A percentile compares a stretch with the other conserved stretches of the same genome.
Evolutionary conservation across 2,113 vertebrate genomes (phyloP).

Genomic region (Furnarius figulus): DNA sequence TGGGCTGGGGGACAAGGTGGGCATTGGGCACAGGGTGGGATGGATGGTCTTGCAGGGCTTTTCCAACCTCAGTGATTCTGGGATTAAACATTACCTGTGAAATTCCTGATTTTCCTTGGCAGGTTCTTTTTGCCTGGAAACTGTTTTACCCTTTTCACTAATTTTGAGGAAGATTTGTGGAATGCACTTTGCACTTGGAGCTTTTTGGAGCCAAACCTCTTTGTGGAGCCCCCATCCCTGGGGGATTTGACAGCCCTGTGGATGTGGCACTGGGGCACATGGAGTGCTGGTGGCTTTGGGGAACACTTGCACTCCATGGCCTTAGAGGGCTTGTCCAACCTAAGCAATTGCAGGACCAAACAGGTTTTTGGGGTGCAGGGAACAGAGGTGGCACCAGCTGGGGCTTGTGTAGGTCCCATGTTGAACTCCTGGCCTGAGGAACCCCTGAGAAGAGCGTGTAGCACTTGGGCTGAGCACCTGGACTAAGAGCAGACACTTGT

Average conservation of each 20-base stretch:
- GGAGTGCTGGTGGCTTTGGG: neutral
- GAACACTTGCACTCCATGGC: accelerated
- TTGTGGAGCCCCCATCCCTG: neutral
- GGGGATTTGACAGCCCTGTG: neutral
- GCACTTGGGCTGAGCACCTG: accelerated
- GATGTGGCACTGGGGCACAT: neutral
- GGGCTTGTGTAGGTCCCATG: neutral
- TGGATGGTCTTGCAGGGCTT: accelerated
- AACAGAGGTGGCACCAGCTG: neutral
- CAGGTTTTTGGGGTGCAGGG: neutral
- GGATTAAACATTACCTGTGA: neutral
- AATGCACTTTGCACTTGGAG: accelerated
- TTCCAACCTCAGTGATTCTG: neutral
- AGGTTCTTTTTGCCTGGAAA: neutral
- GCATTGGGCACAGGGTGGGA: accelerated
- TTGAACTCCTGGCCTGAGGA: neutral
- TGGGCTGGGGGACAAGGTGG: neutral
- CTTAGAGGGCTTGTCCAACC: neutral
- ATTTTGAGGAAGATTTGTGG: neutral
- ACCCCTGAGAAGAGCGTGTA: accelerated
- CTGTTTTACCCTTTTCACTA: neutral
- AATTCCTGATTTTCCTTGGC: neutral
- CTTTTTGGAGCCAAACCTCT: neutral
- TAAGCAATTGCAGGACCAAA: neutral
- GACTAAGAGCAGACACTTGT: accelerated